Base-by-base conservation (phyloP, 1,140 invertebrate genomes). In the Halotydeus destructor region DNA sequence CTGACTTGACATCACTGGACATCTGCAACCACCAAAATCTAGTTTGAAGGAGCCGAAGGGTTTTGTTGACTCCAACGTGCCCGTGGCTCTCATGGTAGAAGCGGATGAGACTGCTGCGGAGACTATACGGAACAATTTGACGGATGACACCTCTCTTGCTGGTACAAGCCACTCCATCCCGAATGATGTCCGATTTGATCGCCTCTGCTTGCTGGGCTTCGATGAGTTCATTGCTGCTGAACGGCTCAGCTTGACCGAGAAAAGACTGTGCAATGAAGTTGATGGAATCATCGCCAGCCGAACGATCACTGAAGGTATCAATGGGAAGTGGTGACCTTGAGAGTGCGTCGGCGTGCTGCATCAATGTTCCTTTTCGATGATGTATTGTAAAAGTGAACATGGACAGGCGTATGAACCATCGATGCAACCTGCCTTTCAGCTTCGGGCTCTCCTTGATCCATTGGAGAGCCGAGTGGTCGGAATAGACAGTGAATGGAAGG, bases 11-110 rank as follows among this genome's bases (percentile, higher is more conserved):
- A n/a, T 40, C 19, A 6, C 24, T 6, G 5, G 9, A 6, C n/a
- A 40, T 38, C 8, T 41, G 5, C n/a, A 14, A 14, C 40, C 33
- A 41, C 40, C 40, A 41, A 19, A n/a, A 41, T 8, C 8, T 9
- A 9, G 8, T 6, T 38, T n/a, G 5, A 5, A 41, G 38, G 32
- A 41, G 28, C 19, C 22, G 38, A 9, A n/a, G 6, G 28, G 40
- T 41, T 14, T 41, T 41, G 21, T 12, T 14, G 5, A 16, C 38
- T 12, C 40, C 40, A 14, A 21, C 14, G 25, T 41, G 40, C 30
- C 22, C 14, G 12, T 38, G 27, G 33, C 41, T 8, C 14, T 43
- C 41, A 43, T 43, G 41, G 6, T 9, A 6, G 33, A 9, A 6
- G 8, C 6, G 6, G n/a, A 35, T 14, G n/a, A 35, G 6, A 6